Evolutionary conservation across 2,113 vertebrate genomes (phyloP).

Genomic region (Tychaedon coryphoeus): DNA sequence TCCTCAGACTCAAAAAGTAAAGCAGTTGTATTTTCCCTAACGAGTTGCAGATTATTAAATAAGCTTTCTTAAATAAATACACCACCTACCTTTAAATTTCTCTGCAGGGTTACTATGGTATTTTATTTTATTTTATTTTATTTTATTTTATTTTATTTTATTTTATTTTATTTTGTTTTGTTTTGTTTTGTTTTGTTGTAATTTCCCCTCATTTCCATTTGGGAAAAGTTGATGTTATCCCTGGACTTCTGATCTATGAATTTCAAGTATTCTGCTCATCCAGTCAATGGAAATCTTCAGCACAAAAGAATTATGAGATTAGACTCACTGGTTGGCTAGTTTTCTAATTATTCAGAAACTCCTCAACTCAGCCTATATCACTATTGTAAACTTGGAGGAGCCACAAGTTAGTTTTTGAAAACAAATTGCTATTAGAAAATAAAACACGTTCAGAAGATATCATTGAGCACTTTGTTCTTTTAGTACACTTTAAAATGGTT

Average conservation of each 20-base stretch:
- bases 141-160: no score
- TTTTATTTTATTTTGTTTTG: no score
- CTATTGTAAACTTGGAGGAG: background rate
- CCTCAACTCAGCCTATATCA: background rate
- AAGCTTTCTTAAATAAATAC: background rate
- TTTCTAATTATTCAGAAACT: background rate
- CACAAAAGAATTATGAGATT: background rate
- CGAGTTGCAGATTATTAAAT: background rate
- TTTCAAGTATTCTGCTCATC: background rate
- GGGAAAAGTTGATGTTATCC: background rate
- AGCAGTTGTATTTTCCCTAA: background rate
- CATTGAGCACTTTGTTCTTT: background rate
- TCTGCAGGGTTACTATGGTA: background rate
- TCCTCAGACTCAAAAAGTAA: background rate
- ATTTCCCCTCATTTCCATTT: background rate
- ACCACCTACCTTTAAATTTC: background rate
- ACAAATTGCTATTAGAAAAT: background rate
- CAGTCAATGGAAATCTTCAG: background rate
- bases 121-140: no score
- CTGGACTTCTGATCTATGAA: background rate
- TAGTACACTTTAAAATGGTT: background rate
- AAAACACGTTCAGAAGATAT: background rate
- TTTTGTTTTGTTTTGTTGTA: no score
- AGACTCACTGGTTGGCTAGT: background rate
- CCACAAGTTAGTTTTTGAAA: slow-evolving; percentile 6